A percentile compares a stretch with the other conserved stretches of the same genome.
Conservation (phyloP, 2,113 vertebrate species). For the Reinhardtius hippoglossoides region DNA sequence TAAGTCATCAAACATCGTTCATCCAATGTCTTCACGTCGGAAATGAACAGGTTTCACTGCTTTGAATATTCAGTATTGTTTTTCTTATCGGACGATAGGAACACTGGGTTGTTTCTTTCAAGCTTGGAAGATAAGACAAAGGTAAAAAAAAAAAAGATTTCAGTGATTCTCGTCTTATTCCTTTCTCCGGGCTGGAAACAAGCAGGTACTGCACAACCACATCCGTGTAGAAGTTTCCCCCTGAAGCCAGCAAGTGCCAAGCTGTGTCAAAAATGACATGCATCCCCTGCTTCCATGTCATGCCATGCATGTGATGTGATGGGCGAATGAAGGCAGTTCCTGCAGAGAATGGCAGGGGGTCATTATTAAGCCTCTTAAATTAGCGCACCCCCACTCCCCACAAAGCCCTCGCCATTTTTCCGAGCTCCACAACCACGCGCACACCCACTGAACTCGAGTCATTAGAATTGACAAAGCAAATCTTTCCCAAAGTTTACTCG, state of each 20-base stretch:
- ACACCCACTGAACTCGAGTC: slow-evolving; percentile 38
- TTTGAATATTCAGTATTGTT: slow-evolving; percentile 37
- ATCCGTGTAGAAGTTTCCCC: slow-evolving; percentile 64
- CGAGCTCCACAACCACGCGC: slow-evolving; percentile 39
- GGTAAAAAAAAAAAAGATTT: slow-evolving; percentile 6
- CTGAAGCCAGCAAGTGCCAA: slow-evolving; percentile 76
- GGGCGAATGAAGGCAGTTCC: slow-evolving; percentile 79
- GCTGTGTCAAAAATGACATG: slow-evolving; percentile 81
- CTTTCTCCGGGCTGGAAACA: slow-evolving; percentile 44
- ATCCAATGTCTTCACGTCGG: slow-evolving; percentile 20
- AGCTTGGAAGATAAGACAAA: slow-evolving; percentile 1
- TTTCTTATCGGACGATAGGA: slow-evolving; percentile 8
- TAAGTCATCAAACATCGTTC: background rate
- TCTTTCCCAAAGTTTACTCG: slow-evolving; percentile 74
- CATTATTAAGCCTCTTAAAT: slow-evolving; percentile 82
- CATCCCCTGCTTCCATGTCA: slow-evolving; percentile 76
- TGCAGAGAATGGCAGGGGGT: slow-evolving; percentile 77
- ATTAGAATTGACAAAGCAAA: slow-evolving; percentile 68
- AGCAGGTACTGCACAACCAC: slow-evolving; percentile 53
- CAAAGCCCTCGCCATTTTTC: slow-evolving; percentile 67
- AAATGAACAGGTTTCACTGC: slow-evolving; percentile 27
- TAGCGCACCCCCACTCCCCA: slow-evolving; percentile 61
- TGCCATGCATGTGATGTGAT: slow-evolving; percentile 82
- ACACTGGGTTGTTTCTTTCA: slow-evolving; percentile 42
- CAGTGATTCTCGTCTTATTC: slow-evolving; percentile 3